These are phyloP conservation scores for Ictidomys tridecemlineatus DNA, from an alignment of 2,113 vertebrate genomes.

Conservation along the genomic window DNA sequence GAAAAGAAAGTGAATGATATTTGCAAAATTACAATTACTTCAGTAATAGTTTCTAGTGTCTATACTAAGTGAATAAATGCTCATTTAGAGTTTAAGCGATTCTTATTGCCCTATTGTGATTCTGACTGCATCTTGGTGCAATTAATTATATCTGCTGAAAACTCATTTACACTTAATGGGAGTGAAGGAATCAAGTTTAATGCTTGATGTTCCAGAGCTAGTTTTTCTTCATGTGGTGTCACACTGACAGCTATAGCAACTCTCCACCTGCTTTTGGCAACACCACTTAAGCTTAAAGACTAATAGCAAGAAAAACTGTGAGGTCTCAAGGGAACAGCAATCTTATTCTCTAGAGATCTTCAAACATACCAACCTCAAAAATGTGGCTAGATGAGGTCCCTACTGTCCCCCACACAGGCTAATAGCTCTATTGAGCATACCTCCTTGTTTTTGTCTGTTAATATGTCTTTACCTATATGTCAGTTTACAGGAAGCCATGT, in stretches of 20 bases:
- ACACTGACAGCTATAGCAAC: background rate
- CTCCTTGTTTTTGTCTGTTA: background rate
- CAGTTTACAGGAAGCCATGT: background rate
- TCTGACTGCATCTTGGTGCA: background rate
- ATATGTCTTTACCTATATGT: background rate
- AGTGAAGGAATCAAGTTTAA: background rate
- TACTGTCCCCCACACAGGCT: too few species aligned
- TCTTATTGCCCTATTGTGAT: background rate
- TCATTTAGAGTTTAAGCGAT: conserved; percentile 7
- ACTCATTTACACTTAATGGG: conserved; percentile 2
- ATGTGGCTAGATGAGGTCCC: background rate
- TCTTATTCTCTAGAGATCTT: background rate
- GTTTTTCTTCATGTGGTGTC: background rate
- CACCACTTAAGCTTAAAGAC: background rate
- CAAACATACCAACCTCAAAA: background rate
- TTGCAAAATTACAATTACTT: background rate
- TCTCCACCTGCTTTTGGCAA: background rate
- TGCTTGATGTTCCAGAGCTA: background rate
- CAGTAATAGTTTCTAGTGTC: background rate
- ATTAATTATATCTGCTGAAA: background rate
- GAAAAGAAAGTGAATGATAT: background rate
- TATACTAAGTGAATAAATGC: background rate
- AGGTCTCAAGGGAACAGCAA: background rate
- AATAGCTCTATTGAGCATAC: background rate
- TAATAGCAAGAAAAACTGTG: background rate